These are phyloP conservation scores for Hyles vespertilio DNA, from an alignment of 1,140 invertebrate genomes.

Conservation along the genomic window DNA sequence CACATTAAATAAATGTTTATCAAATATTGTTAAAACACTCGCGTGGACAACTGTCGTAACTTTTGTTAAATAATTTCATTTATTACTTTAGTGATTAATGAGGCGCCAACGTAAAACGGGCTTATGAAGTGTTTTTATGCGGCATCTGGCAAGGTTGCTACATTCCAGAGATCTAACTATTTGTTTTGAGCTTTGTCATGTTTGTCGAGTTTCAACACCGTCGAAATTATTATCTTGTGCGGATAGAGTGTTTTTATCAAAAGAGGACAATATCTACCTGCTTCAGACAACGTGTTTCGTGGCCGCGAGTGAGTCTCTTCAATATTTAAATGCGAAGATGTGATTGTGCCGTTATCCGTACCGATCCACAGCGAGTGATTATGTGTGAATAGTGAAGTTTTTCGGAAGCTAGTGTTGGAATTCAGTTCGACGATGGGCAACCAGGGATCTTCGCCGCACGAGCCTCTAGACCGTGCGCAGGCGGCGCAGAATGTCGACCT, in stretches of 20 bases:
- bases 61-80: too few species aligned
- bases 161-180: slow-evolving; percentile 52
- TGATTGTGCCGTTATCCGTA: slow-evolving; percentile 10
- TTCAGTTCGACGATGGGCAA: slow-evolving; percentile 77
- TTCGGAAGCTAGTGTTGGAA: slow-evolving; percentile 22
- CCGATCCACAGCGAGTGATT: slow-evolving; percentile 19
- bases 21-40: too few species aligned
- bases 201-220: slow-evolving; percentile 59
- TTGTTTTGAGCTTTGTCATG: slow-evolving; percentile 61
- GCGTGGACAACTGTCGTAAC: too few species aligned
- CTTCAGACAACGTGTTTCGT: slow-evolving; percentile 33
- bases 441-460: slow-evolving; percentile 81
- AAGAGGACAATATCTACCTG: slow-evolving; percentile 37
- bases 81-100: slow-evolving; percentile 19
- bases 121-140: slow-evolving; percentile 36
- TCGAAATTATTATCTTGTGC: slow-evolving; percentile 62
- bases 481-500: slow-evolving; percentile 53
- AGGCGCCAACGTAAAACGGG: slow-evolving; percentile 27
- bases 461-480: slow-evolving; percentile 78
- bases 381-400: slow-evolving; percentile 25
- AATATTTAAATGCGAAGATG: slow-evolving; percentile 24
- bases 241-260: slow-evolving; percentile 45
- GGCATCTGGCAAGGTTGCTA: slow-evolving; percentile 49
- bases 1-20: too few species aligned
- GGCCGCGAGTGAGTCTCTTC: slow-evolving; percentile 38